Conservation (phyloP, 2,888 invertebrate genomes). For the Tillus elongatus region DNA sequence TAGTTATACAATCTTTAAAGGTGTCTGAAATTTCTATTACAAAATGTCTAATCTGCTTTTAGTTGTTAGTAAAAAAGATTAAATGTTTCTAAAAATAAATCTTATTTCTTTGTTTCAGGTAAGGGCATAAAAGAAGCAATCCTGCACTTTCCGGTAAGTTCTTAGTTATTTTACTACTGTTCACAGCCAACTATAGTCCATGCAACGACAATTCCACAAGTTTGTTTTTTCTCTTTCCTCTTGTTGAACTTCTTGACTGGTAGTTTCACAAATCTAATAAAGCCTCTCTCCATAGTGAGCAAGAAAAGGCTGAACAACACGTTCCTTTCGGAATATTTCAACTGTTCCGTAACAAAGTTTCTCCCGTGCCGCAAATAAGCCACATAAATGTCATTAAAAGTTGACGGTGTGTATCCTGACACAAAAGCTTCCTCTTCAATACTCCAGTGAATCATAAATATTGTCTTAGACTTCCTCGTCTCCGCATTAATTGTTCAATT, state of each 20-base stretch:
- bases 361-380: slow-evolving; percentile 21
- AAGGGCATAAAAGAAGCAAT: no score
- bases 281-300: not conserved
- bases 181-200: no score
- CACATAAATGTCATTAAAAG: slow-evolving; percentile 30
- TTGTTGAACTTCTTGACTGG: no score
- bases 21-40: no score
- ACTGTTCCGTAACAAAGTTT: slow-evolving; percentile 26
- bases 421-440: slow-evolving; percentile 22
- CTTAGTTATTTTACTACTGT: no score
- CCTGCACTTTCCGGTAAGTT: no score
- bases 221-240: not conserved
- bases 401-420: slow-evolving; percentile 14
- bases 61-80: no score
- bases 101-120: no score
- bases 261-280: slow-evolving; percentile 3
- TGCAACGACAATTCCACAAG: not conserved
- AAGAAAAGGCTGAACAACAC: slow-evolving; percentile 5
- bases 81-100: no score
- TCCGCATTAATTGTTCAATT: slow-evolving; percentile 21
- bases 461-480: slow-evolving; percentile 13
- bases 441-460: slow-evolving; percentile 30
- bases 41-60: no score
- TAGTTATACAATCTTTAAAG: no score
- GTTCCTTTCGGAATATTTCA: slow-evolving; percentile 25